Conservation (phyloP, 2,888 invertebrate genomes). For the Limenitis camilla region DNA sequence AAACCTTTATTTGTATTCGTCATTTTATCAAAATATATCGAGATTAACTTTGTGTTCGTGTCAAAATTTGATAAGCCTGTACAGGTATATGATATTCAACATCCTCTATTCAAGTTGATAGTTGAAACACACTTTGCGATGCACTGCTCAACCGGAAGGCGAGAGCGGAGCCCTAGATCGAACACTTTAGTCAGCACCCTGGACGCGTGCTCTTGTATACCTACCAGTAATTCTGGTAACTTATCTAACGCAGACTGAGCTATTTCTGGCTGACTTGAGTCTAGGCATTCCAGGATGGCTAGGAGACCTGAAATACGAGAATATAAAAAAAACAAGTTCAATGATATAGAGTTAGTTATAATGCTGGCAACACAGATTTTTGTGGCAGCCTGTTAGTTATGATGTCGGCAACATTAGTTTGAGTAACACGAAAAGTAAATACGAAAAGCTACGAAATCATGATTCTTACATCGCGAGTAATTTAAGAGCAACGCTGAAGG, state of each 20-base stretch:
- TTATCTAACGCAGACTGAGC: conserved; percentile 85
- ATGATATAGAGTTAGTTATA: background rate
- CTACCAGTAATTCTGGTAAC: conserved; percentile 86
- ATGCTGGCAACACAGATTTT: too few relatives aligned
- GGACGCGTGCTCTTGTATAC: conserved; percentile 89
- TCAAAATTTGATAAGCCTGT: too few relatives aligned
- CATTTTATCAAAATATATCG: too few relatives aligned
- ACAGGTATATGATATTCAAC: conserved; percentile 52
- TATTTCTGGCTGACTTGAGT: conserved; percentile 85
- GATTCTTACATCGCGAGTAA: too few relatives aligned
- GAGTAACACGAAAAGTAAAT: too few relatives aligned
- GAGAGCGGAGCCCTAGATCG: conserved; percentile 84
- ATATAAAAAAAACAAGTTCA: background rate
- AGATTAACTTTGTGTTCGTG: too few relatives aligned
- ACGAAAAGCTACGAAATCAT: too few relatives aligned
- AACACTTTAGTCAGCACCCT: conserved; percentile 87
- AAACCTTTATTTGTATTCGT: too few relatives aligned
- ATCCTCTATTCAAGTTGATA: conserved; percentile 88
- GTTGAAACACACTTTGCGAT: conserved; percentile 87
- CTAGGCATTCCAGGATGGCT: conserved; percentile 86
- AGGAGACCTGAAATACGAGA: conserved; percentile 74
- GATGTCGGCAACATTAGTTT: background rate
- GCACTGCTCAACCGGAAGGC: conserved; percentile 83
- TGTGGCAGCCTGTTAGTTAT: too few relatives aligned
- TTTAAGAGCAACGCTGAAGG: too few relatives aligned